A percentile compares a stretch with the other conserved stretches of the same genome.
These are phyloP conservation scores for Chloropsis hardwickii DNA, from an alignment of 2,113 vertebrate species.

Conservation along the genomic window DNA sequence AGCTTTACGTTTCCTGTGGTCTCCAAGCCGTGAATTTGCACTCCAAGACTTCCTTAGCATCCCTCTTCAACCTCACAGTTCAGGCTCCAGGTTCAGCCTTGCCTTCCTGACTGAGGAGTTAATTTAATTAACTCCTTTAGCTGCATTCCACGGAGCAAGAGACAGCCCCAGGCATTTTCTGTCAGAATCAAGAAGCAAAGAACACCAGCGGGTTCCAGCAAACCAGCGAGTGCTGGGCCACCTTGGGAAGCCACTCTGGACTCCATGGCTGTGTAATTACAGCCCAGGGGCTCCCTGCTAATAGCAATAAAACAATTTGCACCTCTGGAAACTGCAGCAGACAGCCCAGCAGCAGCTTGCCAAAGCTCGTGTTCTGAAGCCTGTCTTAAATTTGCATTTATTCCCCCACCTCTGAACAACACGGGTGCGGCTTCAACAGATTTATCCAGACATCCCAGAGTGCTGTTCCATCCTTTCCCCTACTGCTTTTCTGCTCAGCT, in stretches of 20 bases:
- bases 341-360: not conserved
- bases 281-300: not conserved
- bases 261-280: not conserved
- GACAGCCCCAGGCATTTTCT: rapidly evolving
- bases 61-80: not conserved
- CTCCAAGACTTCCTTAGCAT: not conserved
- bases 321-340: not conserved
- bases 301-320: not conserved
- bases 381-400: not conserved
- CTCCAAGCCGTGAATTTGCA: not conserved
- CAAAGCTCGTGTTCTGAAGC: not conserved
- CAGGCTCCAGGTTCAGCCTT: not conserved
- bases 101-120: not conserved
- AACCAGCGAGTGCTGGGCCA: not conserved
- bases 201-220: not conserved
- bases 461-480: not conserved
- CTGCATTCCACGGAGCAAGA: not conserved
- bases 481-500: not conserved
- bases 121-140: not conserved
- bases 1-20: rapidly evolving
- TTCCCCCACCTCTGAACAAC: not conserved
- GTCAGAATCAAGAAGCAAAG: not conserved
- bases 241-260: not conserved
- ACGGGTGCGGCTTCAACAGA: rapidly evolving
- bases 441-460: not conserved